Conservation (phyloP, 2,797 vertebrate genomes). For the Rhodeus uyekii region DNA sequence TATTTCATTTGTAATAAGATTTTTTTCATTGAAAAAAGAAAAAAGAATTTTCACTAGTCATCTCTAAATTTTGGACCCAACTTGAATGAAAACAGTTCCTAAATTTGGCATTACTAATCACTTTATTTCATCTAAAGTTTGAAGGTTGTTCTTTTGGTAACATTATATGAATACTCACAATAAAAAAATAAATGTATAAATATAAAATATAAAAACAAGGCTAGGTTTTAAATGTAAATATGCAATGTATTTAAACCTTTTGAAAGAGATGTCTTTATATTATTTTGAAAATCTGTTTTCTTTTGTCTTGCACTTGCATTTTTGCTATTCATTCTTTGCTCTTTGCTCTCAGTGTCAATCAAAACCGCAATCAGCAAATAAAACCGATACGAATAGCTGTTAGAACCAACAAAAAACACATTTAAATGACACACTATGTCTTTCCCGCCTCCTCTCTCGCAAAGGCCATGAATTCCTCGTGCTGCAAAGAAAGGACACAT, state of each 20-base stretch:
- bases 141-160: slow-evolving; percentile 1
- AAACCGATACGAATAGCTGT: slow-evolving; percentile 43
- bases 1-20: background rate
- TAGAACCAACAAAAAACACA: slow-evolving; percentile 37
- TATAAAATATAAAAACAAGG: background rate
- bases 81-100: background rate
- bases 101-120: background rate
- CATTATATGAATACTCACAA: too few species aligned
- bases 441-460: slow-evolving; percentile 48
- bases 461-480: slow-evolving; percentile 57
- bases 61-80: background rate
- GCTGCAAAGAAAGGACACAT: slow-evolving; percentile 57
- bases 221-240: background rate
- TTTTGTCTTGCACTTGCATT: background rate
- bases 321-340: slow-evolving; percentile 33
- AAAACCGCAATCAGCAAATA: slow-evolving; percentile 48
- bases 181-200: background rate
- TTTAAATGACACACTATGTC: slow-evolving; percentile 48
- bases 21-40: background rate
- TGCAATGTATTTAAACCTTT: background rate
- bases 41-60: background rate
- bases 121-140: background rate
- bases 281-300: background rate
- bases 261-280: slow-evolving; percentile 6
- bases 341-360: slow-evolving; percentile 41